These are phyloP conservation scores for Scotopteryx bipunctaria DNA, from an alignment of 2,888 invertebrate genomes.

Conservation along the genomic window DNA sequence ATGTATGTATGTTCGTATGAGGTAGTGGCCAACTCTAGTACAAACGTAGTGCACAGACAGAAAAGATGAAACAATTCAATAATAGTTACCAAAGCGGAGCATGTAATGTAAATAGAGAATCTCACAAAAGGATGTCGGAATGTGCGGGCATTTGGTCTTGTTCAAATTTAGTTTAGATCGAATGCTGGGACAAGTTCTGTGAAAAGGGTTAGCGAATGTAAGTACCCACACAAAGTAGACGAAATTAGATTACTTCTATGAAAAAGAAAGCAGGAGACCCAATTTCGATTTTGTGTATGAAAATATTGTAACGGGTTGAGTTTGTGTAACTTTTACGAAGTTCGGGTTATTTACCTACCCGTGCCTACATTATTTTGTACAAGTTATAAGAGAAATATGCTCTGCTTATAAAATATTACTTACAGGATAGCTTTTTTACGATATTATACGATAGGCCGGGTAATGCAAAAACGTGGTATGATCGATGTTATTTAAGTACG, in stretches of 20 bases:
- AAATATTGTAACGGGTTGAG: slow-evolving; percentile 40
- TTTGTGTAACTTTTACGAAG: slow-evolving; percentile 44
- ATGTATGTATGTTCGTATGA: too few species aligned
- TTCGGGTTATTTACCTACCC: slow-evolving; percentile 38
- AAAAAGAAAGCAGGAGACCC: slow-evolving; percentile 55
- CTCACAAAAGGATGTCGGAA: slow-evolving; percentile 71
- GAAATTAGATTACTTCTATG: slow-evolving; percentile 72
- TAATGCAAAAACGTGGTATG: slow-evolving; percentile 30
- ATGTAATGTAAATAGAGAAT: slow-evolving; percentile 74
- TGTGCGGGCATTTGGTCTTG: slow-evolving; percentile 72
- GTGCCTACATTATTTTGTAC: slow-evolving; percentile 40
- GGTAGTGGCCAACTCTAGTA: slow-evolving; percentile 2
- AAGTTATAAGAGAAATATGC: slow-evolving; percentile 31
- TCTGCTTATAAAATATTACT: slow-evolving; percentile 35
- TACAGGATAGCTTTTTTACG: slow-evolving; percentile 31
- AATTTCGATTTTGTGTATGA: slow-evolving; percentile 47
- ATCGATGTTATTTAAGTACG: slow-evolving; percentile 28
- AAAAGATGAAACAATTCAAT: slow-evolving; percentile 67
- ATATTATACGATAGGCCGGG: slow-evolving; percentile 25
- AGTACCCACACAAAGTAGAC: slow-evolving; percentile 59
- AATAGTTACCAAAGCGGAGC: slow-evolving; percentile 67
- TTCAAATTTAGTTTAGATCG: slow-evolving; percentile 78
- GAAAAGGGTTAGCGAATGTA: slow-evolving; percentile 74
- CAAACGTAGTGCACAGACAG: slow-evolving; percentile 31
- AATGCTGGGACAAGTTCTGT: slow-evolving; percentile 72